A percentile compares a stretch with the other conserved stretches of the same genome.
phyloP scores from a whole-genome alignment of 2,113 vertebrate species.

The Mesitornis unicolor region DNA sequence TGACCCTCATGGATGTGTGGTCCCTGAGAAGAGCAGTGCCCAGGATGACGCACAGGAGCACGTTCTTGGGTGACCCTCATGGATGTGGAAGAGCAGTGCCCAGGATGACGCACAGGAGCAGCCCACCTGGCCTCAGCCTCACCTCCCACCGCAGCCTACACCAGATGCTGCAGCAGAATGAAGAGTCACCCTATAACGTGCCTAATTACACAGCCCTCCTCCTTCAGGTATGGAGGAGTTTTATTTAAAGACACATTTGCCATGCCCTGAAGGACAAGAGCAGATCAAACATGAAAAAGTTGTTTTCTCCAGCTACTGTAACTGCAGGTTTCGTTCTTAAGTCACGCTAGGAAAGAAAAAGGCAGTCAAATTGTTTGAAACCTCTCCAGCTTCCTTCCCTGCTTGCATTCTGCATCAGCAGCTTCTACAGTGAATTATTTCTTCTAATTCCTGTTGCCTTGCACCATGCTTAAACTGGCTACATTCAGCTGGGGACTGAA shows the following conservation, averaged over 20 bases:
- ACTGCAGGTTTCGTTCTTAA: background rate
- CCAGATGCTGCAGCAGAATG: background rate
- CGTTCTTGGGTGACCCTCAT: background rate
- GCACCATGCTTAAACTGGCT: background rate
- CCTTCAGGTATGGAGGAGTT: background rate
- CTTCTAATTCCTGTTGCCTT: background rate
- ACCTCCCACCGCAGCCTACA: background rate
- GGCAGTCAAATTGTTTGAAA: slow-evolving; percentile 19
- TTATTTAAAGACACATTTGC: background rate
- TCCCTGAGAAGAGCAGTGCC: background rate
- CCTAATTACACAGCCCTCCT: background rate
- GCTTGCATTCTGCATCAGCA: background rate
- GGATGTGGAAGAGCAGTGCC: background rate
- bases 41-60: background rate
- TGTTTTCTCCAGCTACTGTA: background rate
- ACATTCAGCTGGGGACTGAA: background rate
- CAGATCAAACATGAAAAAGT: background rate
- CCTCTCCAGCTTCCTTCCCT: slow-evolving; percentile 6
- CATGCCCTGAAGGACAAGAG: slow-evolving; percentile 10
- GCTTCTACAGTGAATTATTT: slow-evolving; percentile 26
- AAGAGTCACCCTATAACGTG: background rate
- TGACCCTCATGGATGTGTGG: accelerated
- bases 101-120: background rate
- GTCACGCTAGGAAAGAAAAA: slow-evolving; percentile 19
- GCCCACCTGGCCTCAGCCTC: background rate